Evolutionary conservation across 2,113 vertebrate genomes (phyloP).

Genomic region (Gavia stellata): DNA sequence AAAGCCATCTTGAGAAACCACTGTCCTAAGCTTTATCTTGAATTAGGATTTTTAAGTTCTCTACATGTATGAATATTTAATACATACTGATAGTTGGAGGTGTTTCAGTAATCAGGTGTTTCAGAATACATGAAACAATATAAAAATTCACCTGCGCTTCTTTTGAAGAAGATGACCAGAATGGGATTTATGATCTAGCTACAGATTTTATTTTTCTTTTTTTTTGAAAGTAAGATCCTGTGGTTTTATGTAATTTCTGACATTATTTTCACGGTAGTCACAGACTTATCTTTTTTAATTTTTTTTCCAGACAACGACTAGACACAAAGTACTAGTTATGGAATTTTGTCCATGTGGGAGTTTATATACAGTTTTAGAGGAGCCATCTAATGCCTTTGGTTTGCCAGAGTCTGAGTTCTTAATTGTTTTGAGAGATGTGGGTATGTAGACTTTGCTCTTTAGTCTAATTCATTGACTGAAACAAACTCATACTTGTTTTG

Average conservation of each 20-base stretch:
- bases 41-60: background rate
- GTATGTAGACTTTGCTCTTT: conserved; percentile 72
- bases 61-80: background rate
- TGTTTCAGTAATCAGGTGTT: background rate
- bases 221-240: background rate
- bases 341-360: conserved; percentile 97
- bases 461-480: background rate
- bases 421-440: conserved; percentile 94
- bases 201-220: background rate
- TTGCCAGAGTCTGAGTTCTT: conserved; percentile 97
- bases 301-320: conserved; percentile 81
- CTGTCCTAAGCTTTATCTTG: background rate
- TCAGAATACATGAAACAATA: background rate
- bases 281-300: background rate
- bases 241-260: background rate
- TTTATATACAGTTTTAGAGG: conserved; percentile 94
- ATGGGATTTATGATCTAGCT: background rate
- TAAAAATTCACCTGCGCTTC: background rate
- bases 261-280: background rate
- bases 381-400: conserved; percentile 93
- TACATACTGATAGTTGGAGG: background rate
- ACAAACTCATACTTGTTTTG: background rate
- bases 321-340: conserved; percentile 98
- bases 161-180: background rate
- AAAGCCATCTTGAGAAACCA: background rate